Conservation (phyloP, 1,140 invertebrate species). For the Scaptomyza graminum region DNA sequence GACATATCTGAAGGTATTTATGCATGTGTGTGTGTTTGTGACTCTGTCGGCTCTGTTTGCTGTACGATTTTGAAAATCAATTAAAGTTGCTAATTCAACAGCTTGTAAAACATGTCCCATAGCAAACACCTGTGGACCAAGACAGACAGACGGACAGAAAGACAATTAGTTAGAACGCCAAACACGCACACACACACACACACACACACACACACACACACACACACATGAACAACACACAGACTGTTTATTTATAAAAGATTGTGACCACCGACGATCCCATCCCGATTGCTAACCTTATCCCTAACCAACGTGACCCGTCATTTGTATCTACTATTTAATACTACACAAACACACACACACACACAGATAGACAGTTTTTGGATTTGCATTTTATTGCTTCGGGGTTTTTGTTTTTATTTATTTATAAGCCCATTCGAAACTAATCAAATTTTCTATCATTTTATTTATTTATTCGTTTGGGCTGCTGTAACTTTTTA, state of each 20-base stretch:
- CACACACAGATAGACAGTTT: conserved; percentile 41
- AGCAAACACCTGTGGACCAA: conserved; percentile 31
- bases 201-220: conserved; percentile 1
- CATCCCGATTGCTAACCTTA: neutral
- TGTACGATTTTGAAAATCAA: conserved; percentile 40
- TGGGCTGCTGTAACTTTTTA: conserved; percentile 1
- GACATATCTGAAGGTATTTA: neutral
- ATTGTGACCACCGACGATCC: conserved; percentile 15
- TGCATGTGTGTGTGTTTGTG: neutral
- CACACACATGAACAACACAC: conserved; percentile 1
- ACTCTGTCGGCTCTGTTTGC: neutral
- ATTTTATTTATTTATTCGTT: conserved; percentile 66
- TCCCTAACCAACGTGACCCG: conserved; percentile 7
- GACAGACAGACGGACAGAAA: neutral
- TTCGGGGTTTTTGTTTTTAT: conserved; percentile 6
- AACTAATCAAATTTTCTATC: conserved; percentile 68
- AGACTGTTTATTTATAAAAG: conserved; percentile 38
- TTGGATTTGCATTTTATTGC: conserved; percentile 64
- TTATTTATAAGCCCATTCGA: conserved; percentile 10
- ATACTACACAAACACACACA: conserved; percentile 42
- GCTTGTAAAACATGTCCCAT: conserved; percentile 26
- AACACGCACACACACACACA: neutral
- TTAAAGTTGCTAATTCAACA: conserved; percentile 43
- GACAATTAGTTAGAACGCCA: too few species aligned
- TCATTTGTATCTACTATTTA: conserved; percentile 51